Evolutionary conservation across 2,888 invertebrate species (phyloP).

Genomic region (Willowsia nigromaculata): DNA sequence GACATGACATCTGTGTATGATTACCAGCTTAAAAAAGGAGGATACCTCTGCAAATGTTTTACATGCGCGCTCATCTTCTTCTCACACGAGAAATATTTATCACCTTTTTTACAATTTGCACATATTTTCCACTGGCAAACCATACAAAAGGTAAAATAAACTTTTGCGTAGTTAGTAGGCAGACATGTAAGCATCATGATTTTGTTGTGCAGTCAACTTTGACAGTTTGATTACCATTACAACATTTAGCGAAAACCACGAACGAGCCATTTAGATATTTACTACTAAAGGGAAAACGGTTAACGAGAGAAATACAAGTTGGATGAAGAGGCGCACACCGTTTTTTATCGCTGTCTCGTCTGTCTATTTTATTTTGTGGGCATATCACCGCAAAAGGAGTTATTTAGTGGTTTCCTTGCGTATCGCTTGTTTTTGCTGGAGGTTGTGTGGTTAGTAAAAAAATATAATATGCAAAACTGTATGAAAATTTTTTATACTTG

Average conservation of each 20-base stretch:
- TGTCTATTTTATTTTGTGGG: neutral
- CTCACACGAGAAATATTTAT: no score
- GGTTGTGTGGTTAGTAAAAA: neutral
- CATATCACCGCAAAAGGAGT: conserved; percentile 19
- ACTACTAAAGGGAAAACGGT: neutral
- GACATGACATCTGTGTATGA: no score
- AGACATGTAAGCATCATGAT: neutral
- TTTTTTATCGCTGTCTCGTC: neutral
- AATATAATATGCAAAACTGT: conserved; percentile 17
- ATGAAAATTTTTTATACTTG: neutral
- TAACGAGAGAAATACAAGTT: neutral
- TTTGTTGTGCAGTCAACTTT: conserved; percentile 23
- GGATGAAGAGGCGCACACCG: neutral
- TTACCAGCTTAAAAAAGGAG: no score
- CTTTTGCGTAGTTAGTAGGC: no score
- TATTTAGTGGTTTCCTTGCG: conserved; percentile 50
- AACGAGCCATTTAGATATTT: neutral
- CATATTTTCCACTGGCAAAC: no score
- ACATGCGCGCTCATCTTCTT: no score
- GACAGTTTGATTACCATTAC: conserved; percentile 47
- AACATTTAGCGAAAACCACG: neutral
- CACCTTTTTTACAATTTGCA: no score
- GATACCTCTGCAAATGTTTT: no score
- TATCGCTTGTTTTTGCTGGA: neutral
- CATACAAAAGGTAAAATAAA: no score